phyloP scores from a whole-genome alignment of 2,888 invertebrate genomes.

The Epistrophe grossulariae region DNA sequence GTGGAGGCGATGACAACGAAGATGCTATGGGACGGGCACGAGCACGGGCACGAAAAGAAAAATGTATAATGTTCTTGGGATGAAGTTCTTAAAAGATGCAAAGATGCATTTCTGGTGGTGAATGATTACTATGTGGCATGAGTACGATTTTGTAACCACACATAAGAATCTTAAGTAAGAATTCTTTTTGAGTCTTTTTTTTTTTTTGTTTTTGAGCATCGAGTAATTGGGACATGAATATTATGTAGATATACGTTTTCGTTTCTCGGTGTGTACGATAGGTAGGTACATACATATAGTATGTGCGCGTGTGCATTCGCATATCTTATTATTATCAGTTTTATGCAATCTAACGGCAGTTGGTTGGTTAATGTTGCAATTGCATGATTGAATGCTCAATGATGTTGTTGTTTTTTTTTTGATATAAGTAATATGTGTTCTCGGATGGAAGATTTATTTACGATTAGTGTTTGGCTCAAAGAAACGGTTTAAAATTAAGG shows the following conservation, averaged over 20 bases:
- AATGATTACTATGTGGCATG: slow-evolving; percentile 42
- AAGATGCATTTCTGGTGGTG: slow-evolving; percentile 27
- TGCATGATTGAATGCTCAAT: slow-evolving; percentile 76
- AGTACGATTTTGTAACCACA: slow-evolving; percentile 57
- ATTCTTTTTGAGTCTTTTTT: slow-evolving; percentile 34
- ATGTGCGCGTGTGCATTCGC: slow-evolving; percentile 34
- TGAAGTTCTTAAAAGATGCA: slow-evolving; percentile 51
- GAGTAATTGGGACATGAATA: slow-evolving; percentile 70
- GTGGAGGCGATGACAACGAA: slow-evolving; percentile 47
- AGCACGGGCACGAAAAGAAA: background rate
- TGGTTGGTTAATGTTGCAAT: slow-evolving; percentile 73
- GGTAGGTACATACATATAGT: too few relatives aligned
- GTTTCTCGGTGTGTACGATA: background rate
- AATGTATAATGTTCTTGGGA: slow-evolving; percentile 46
- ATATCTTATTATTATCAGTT: slow-evolving; percentile 60
- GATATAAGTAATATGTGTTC: background rate
- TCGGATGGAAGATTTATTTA: slow-evolving; percentile 50
- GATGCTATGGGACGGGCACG: background rate
- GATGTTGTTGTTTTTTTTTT: slow-evolving; percentile 15
- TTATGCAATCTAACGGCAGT: slow-evolving; percentile 75
- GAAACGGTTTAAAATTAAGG: slow-evolving; percentile 24
- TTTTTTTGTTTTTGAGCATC: slow-evolving; percentile 23
- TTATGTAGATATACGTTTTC: slow-evolving; percentile 2
- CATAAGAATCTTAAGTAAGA: slow-evolving; percentile 59
- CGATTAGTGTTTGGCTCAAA: background rate